These are phyloP conservation scores for Leucopsar rothschildi DNA, from an alignment of 2,113 vertebrate genomes.

Conservation along the genomic window DNA sequence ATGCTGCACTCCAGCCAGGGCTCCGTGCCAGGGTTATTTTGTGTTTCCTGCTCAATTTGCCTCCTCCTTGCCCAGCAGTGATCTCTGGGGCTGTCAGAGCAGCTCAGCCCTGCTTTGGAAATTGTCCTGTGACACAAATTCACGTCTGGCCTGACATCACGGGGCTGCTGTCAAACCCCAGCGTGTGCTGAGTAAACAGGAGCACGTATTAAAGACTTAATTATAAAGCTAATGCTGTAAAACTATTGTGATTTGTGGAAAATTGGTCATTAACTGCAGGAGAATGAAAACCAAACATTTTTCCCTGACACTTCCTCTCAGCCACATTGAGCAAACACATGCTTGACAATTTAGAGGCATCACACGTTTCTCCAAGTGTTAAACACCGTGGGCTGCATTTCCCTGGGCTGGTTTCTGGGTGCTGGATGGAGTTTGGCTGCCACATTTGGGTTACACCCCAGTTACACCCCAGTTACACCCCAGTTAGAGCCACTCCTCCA, in stretches of 20 bases:
- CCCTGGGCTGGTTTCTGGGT: neutral
- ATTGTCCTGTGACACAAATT: neutral
- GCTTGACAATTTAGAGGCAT: neutral
- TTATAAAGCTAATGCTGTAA: constrained; percentile 46
- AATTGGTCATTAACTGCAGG: constrained; percentile 46
- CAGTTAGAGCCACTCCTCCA: accelerated
- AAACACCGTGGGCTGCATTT: accelerated
- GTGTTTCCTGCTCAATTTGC: neutral
- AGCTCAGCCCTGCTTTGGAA: accelerated
- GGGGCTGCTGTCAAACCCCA: neutral
- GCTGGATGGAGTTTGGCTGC: neutral
- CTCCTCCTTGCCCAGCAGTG: accelerated
- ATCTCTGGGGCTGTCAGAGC: accelerated
- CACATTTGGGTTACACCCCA: accelerated
- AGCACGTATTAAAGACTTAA: neutral
- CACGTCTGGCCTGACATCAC: neutral
- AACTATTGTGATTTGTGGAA: constrained; percentile 43
- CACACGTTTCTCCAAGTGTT: neutral
- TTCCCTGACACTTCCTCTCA: neutral
- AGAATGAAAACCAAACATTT: constrained; percentile 32
- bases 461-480: accelerated
- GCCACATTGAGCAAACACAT: neutral
- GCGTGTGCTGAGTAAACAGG: constrained; percentile 4
- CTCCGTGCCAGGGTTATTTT: accelerated
- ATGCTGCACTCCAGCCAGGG: accelerated